phyloP scores from a whole-genome alignment of 1,140 invertebrate species.

The Drosophila arizonae region DNA sequence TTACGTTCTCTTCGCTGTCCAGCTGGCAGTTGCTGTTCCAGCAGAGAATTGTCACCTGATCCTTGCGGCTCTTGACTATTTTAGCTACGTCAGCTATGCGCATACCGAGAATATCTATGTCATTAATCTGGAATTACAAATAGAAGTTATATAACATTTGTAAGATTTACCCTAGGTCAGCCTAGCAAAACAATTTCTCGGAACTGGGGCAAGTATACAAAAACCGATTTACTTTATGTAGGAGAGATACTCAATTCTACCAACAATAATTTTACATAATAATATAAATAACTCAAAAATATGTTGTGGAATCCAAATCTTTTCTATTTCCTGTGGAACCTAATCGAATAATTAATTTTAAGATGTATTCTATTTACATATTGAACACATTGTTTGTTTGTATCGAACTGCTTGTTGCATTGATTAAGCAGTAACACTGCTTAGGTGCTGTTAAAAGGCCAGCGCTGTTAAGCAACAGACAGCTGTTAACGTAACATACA shows the following conservation, averaged over 20 bases:
- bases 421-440: constrained; percentile 36
- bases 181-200: too few species aligned
- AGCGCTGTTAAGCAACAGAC: constrained; percentile 18
- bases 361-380: neutral
- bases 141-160: neutral
- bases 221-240: too few species aligned
- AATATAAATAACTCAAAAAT: neutral
- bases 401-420: constrained; percentile 11
- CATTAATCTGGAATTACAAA: constrained; percentile 83
- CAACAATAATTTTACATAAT: neutral
- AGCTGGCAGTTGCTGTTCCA: constrained; percentile 83
- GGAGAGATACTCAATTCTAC: too few species aligned
- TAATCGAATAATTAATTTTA: too few species aligned
- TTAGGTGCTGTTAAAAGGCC: constrained; percentile 19
- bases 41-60: constrained; percentile 82
- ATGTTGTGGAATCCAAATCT: too few species aligned
- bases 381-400: neutral
- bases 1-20: constrained; percentile 83
- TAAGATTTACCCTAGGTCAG: too few species aligned
- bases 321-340: too few species aligned
- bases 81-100: constrained; percentile 85
- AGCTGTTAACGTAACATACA: constrained; percentile 13
- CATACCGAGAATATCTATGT: constrained; percentile 85
- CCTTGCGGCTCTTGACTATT: constrained; percentile 83
- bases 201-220: too few species aligned